Conservation (phyloP, 2,113 vertebrate species). For the Eclectus roratus region DNA sequence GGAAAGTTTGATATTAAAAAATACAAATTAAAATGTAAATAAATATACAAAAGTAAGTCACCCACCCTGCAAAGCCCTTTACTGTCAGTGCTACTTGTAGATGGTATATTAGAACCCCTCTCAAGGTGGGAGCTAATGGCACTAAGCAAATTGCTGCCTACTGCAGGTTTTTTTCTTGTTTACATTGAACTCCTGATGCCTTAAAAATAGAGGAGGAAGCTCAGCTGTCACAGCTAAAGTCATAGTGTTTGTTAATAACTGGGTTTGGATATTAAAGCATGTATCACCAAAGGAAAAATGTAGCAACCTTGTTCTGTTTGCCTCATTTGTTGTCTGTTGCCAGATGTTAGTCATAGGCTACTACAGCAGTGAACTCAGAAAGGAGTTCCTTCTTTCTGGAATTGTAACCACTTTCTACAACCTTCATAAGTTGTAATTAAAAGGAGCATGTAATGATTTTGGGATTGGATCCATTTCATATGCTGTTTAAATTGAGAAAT, state of each 20-base stretch:
- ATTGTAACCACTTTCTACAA: neutral
- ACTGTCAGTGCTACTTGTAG: neutral
- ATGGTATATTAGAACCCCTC: neutral
- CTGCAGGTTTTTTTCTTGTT: neutral
- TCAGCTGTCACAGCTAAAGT: neutral
- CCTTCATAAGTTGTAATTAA: constrained; percentile 59
- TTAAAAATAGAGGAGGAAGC: neutral
- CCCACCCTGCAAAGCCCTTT: neutral
- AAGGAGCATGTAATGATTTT: constrained; percentile 49
- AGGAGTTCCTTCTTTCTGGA: neutral
- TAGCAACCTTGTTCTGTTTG: neutral
- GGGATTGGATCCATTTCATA: constrained; percentile 44
- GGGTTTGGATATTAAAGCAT: neutral
- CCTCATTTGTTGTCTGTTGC: neutral
- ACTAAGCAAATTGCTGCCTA: neutral
- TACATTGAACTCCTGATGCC: neutral
- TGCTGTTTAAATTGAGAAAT: constrained; percentile 62
- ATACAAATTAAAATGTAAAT: neutral
- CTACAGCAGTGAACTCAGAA: neutral
- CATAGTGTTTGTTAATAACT: neutral
- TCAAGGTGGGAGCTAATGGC: neutral
- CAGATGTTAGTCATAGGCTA: neutral
- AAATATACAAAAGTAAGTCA: neutral
- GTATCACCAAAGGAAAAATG: neutral
- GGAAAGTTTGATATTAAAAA: neutral